Evolutionary conservation across 2,113 vertebrate species (phyloP).

Genomic region (Balaenoptera acutorostrata): DNA sequence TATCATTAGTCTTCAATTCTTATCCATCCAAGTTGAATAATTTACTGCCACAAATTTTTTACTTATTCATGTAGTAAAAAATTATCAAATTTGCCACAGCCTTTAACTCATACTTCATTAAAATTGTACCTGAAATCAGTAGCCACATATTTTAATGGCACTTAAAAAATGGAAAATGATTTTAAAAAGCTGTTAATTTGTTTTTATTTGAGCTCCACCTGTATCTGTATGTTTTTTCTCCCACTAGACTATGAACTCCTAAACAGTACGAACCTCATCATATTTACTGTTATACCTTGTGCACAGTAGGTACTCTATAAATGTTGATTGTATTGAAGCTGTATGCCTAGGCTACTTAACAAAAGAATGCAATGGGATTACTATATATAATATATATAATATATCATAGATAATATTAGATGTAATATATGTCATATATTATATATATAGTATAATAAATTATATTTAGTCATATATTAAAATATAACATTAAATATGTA

Average conservation of each 20-base stretch:
- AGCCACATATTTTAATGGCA: neutral
- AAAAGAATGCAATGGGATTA: neutral
- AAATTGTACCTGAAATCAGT: neutral
- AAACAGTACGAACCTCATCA: neutral
- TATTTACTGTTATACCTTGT: neutral
- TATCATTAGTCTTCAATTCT: neutral
- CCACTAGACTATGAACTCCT: neutral
- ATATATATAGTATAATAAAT: too few relatives aligned
- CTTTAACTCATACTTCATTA: neutral
- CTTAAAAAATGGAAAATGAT: neutral
- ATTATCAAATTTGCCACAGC: neutral
- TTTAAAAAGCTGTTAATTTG: neutral
- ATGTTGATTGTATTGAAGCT: neutral
- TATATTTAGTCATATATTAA: too few relatives aligned
- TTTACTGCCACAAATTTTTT: neutral
- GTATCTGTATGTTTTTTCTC: neutral
- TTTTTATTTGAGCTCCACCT: neutral
- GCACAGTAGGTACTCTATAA: neutral
- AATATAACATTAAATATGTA: too few relatives aligned
- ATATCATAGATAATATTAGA: too few relatives aligned
- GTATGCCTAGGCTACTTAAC: neutral
- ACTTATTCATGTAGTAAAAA: neutral
- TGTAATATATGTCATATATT: too few relatives aligned
- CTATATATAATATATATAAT: neutral
- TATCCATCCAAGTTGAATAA: neutral